Percentiles rank a stretch among this genome's conserved stretches.
Conservation (phyloP, 2,888 invertebrate species). For the Phaedon cochleariae region DNA sequence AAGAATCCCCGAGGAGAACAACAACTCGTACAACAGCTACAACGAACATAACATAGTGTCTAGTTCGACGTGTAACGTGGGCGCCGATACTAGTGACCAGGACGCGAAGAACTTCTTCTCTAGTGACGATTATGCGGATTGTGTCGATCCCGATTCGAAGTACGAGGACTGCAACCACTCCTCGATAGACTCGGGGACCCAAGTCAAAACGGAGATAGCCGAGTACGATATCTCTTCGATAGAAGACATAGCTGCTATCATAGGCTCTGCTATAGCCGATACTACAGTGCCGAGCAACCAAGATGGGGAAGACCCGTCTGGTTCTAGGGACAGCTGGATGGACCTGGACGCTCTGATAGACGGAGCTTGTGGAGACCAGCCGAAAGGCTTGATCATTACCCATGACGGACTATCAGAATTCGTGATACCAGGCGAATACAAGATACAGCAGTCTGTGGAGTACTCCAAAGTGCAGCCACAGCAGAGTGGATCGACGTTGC, state of each 20-base stretch:
- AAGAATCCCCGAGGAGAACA: constrained; percentile 77
- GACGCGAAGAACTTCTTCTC: constrained; percentile 62
- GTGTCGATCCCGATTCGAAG: constrained; percentile 65
- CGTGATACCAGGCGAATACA: constrained; percentile 65
- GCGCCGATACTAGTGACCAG: constrained; percentile 62
- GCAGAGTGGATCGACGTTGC: constrained; percentile 75
- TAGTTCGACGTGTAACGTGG: constrained; percentile 73
- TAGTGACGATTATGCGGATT: constrained; percentile 64
- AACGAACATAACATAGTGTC: constrained; percentile 78
- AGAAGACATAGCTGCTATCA: constrained; percentile 86
- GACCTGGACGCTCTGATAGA: constrained; percentile 90
- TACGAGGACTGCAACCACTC: constrained; percentile 68
- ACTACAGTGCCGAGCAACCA: constrained; percentile 82
- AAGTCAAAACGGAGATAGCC: constrained; percentile 66
- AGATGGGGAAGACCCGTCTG: constrained; percentile 72
- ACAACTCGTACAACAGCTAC: constrained; percentile 67
- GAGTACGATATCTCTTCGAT: constrained; percentile 77
- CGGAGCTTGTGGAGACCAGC: constrained; percentile 76
- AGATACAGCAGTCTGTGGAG: constrained; percentile 65
- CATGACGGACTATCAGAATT: constrained; percentile 75
- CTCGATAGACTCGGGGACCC: constrained; percentile 60
- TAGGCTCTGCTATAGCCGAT: constrained; percentile 89
- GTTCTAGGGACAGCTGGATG: constrained; percentile 86
- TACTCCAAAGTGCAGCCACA: constrained; percentile 60
- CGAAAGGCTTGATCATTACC: constrained; percentile 72